Evolutionary conservation across 2,113 vertebrate species (phyloP), one percentile per base, ranked within the genome.

Genomic region (Rhinolophus sinicus): DNA sequence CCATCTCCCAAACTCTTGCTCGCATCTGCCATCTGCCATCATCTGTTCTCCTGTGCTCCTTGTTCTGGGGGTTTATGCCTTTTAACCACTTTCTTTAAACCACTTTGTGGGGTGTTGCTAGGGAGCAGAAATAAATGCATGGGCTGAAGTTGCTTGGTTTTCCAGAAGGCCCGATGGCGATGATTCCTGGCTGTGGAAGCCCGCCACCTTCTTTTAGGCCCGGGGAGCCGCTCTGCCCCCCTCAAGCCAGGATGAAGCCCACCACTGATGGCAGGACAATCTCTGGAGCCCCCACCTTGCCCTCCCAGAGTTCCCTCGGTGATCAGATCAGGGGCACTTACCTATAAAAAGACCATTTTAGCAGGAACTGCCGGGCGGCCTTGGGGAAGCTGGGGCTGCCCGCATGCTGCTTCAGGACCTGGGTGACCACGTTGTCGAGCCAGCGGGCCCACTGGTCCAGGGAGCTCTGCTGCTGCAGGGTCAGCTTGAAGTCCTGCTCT

Each of bases 341-440:
- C 99, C 99, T 99, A 95, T 99, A 99, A 98, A 99, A 99, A n/a
- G 99, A 99, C 99, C 99, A 99, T 65, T 99, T 99, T 89, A 99
- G 98, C 94, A 99, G 99, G 98, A 99, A 99, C 98, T 99, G 99
- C 65, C 99, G 98, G 5, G 99, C 99, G 0, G 99, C 99, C 95
- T 99, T 99, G 95, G 99, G 99, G 98, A 99, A 99, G 97, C 99
- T 99, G 97, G 99, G 98, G 75, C 99, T 99, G 94, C 99, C 99
- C 35, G 99, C 99, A 0, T 99, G 99, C 0, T 99, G 99, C 97
- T 99, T 99, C 56, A 99, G 99, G 69, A 99, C 99, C 94, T 99
- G 99, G 77, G 99, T 99, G 67, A 99, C 99, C n/a, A 99, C 99
- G 0, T 98, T 99, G 97, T 99, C 99, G 88, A 99, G 99, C 99